Evolutionary conservation across 2,113 vertebrate genomes (phyloP).

Genomic region (Regulus satrapa): DNA sequence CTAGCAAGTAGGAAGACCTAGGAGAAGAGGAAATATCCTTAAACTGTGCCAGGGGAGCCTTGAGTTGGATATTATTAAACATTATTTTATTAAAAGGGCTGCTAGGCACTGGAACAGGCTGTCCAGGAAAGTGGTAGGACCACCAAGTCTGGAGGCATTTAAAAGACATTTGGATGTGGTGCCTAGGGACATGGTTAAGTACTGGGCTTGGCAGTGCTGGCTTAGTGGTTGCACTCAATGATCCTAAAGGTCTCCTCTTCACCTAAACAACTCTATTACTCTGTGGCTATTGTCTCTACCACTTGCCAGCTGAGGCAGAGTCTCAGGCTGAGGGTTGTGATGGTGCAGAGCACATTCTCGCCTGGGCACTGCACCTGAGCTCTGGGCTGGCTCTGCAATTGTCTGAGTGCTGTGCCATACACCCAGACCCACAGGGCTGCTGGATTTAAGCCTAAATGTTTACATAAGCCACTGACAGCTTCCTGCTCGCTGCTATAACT

Average conservation of each 20-base stretch:
- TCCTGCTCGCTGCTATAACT: neutral
- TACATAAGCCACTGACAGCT: neutral
- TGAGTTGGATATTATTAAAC: neutral
- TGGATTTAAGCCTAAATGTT: rapidly evolving
- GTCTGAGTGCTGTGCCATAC: rapidly evolving
- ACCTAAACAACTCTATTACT: neutral
- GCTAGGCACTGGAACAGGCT: neutral
- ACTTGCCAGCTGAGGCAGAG: no score
- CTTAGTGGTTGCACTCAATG: rapidly evolving
- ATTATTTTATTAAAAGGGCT: neutral
- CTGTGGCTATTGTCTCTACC: no score
- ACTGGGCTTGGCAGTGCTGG: no score
- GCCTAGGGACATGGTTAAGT: neutral
- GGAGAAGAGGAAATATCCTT: neutral
- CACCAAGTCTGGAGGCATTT: neutral
- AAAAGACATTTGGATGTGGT: neutral
- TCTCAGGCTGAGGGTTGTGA: rapidly evolving
- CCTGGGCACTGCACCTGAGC: neutral
- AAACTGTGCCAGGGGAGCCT: neutral
- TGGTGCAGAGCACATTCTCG: neutral
- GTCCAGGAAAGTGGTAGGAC: neutral
- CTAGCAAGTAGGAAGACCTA: neutral
- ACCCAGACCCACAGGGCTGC: neutral
- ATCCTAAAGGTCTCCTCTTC: neutral
- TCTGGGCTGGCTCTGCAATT: neutral